Conservation (phyloP, 2,113 vertebrate genomes). For the Carollia perspicillata region DNA sequence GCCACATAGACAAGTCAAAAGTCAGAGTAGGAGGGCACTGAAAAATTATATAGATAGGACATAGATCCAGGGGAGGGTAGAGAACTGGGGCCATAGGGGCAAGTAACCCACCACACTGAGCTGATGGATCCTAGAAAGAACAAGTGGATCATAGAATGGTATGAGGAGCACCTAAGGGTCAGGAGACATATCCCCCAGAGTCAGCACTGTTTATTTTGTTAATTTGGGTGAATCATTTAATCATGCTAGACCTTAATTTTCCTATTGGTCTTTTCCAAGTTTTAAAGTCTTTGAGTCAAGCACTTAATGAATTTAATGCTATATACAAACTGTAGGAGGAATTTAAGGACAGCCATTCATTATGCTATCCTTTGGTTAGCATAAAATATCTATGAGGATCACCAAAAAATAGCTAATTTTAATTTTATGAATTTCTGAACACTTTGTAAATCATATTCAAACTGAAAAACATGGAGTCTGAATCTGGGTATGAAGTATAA, state of each 20-base stretch:
- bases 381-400: not conserved
- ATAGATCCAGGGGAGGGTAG: not conserved
- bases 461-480: not conserved
- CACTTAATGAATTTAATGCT: constrained; percentile 24
- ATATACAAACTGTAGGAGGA: not conserved
- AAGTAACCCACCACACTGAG: not conserved
- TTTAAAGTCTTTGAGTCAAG: not conserved
- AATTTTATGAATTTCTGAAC: constrained; percentile 17
- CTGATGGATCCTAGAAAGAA: not conserved
- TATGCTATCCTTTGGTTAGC: not conserved
- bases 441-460: not conserved
- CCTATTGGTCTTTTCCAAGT: not conserved
- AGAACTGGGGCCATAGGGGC: not conserved
- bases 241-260: not conserved
- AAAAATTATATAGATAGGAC: not conserved
- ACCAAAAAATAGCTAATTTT: not conserved
- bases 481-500: not conserved
- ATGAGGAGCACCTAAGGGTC: no score
- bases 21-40: not conserved
- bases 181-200: not conserved
- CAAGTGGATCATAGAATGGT: not conserved
- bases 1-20: not conserved
- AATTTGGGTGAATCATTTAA: not conserved
- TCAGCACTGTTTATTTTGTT: not conserved
- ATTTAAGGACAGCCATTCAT: not conserved